Base-by-base conservation (phyloP, 1,140 invertebrate species). In the Eumeta japonica region DNA sequence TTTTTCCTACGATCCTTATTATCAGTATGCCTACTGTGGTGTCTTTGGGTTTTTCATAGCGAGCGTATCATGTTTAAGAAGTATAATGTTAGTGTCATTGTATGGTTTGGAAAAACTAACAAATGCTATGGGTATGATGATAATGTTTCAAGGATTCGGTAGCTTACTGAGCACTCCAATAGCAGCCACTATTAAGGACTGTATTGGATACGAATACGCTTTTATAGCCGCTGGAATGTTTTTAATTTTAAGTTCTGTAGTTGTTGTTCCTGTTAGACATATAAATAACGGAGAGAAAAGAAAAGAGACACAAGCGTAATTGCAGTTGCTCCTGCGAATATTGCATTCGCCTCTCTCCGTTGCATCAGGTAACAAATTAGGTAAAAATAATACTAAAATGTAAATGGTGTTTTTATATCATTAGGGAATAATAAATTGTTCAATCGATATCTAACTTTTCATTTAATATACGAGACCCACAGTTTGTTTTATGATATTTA, bases 101-200 rank as follows among this genome's bases (percentile, higher is more conserved):
- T 73, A 63, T 38, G 65, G 68, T 2, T 49, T 73, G 45, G 65
- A 73, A 29, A 68, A 63, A 45, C 58, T 73, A 47, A 73, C 68
- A 28, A 73, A 70, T 50, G 65, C 58, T 11, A 70, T 62, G 11
- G 68, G 68, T 5, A 57, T 70, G 20, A 41, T 70, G 35, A 48
- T 73, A 41, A 36, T 70, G 42, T 73, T 73, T 56, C 60, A 65
- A 58, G 68, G 68, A 14, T 10, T 64, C 36, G 68, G 63, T 17
- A 59, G 54, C 41, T 55, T 70, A 51, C 24, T 73, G 17, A 63
- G 68, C 35, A 61, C 68, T n/a, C 68, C 65, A 11, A 11, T 59
- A 15, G 62, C 65, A 19, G 54, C 61, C 18, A 15, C 59, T 17
- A 16, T 73, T 15, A 66, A 63, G 47, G 44, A 57, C 37, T 40